These are phyloP conservation scores for Grallaria varia DNA, from an alignment of 2,113 vertebrate species.

Conservation along the genomic window DNA sequence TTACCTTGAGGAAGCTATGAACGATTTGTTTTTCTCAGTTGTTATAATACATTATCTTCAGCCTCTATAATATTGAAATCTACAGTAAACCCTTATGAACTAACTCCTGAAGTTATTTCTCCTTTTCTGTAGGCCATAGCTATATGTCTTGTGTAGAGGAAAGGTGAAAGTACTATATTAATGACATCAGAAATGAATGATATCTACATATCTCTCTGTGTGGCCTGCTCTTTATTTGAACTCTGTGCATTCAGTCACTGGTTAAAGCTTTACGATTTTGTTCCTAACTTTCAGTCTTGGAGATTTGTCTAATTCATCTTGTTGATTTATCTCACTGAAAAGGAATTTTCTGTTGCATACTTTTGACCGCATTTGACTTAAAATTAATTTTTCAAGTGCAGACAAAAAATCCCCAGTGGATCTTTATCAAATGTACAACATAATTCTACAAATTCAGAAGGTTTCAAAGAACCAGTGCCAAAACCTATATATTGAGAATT, in stretches of 20 bases:
- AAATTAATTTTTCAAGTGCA: not conserved
- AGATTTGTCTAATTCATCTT: not conserved
- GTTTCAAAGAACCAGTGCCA: not conserved
- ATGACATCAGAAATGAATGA: not conserved
- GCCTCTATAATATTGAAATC: not conserved
- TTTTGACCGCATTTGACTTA: not conserved
- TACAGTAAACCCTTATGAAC: not conserved
- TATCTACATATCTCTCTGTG: not conserved
- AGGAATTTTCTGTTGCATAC: not conserved
- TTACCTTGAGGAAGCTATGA: not conserved
- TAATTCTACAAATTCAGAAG: not conserved
- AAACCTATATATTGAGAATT: not conserved
- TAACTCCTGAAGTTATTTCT: not conserved
- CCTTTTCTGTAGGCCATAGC: not conserved
- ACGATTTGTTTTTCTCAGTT: not conserved
- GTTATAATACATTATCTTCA: not conserved
- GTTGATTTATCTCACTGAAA: not conserved
- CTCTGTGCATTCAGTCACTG: rapidly evolving
- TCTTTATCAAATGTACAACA: not conserved
- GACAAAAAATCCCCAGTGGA: rapidly evolving
- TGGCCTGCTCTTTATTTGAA: not conserved
- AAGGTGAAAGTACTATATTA: not conserved
- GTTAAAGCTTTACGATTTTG: not conserved
- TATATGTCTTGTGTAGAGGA: not conserved
- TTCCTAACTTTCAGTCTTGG: not conserved